Evolutionary conservation across 1,140 invertebrate genomes (phyloP), one percentile per base, ranked within the genome.

Genomic region (Bombus confusus): DNA sequence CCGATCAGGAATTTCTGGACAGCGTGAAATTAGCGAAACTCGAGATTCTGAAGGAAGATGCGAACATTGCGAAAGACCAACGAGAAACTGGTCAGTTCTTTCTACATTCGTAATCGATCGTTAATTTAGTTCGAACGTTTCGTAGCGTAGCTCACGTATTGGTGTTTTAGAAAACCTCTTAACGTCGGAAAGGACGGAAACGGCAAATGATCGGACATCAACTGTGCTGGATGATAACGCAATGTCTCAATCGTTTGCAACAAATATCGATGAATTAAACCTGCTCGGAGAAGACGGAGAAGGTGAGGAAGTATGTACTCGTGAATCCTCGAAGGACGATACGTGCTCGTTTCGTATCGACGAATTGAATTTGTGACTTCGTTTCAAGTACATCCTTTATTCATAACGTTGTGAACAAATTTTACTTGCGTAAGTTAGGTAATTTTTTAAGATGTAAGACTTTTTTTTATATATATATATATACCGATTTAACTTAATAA

Each of bases 241-340:
- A 2, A 68, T 64, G 59, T 80, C 83, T 39, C 83, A 88, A 28
- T 80, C 83, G 80, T 94, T 88, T 37, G 75, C 80, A 25, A 93
- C 91, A 6, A 88, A 92, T 72, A 92, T 94, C 59, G 83, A 91
- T 41, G 91, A 94, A 39, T 81, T 94, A 22, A 93, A 94, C 86
- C 81, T 94, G 57, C 86, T 94, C 2, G 93, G 93, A 28, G 92
- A 92, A 34, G 83, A 39, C 74, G 80, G 22, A 25, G 87, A 92
- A 41, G 41, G 31, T 13, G 87, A 57, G 31, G 47, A 79, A 88
- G 34, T 77, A 39, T 78, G 80, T 59, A 59, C 74, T n/a, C 15
- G 22, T 59, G 71, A 74, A 76, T 73, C 52, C 28, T 9, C 76
- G 22, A 71, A 22, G 31, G 64, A 66, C 12, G 64, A 86, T n/a